These are phyloP conservation scores for Euschistus heros DNA, from an alignment of 1,140 invertebrate species.

Conservation along the genomic window DNA sequence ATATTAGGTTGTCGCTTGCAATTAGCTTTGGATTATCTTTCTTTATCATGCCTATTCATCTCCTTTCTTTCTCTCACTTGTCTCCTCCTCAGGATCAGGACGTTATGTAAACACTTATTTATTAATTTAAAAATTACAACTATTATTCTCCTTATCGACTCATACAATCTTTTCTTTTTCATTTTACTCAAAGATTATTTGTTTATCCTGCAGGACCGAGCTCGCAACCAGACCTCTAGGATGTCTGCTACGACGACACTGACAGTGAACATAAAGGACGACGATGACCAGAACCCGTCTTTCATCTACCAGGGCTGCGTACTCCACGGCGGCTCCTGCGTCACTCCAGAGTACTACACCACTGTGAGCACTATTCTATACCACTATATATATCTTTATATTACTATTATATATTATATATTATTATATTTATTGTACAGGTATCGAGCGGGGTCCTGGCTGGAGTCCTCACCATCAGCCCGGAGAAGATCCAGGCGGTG, in stretches of 20 bases:
- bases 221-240: slow-evolving; percentile 57
- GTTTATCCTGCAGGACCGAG: slow-evolving; percentile 58
- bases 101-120: no score
- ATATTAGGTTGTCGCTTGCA: no score
- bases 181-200: slow-evolving; percentile 10
- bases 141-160: no score
- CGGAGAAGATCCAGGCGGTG: slow-evolving; percentile 77
- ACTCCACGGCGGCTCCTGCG: slow-evolving; percentile 62
- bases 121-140: no score
- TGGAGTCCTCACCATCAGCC: slow-evolving; percentile 68
- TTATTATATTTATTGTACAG: no score
- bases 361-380: slow-evolving; percentile 40
- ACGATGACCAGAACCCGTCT: slow-evolving; percentile 79
- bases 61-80: no score
- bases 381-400: no score
- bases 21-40: no score
- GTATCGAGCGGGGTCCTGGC: slow-evolving; percentile 69
- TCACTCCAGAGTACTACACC: slow-evolving; percentile 69
- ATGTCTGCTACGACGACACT: slow-evolving; percentile 72
- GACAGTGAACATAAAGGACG: slow-evolving; percentile 74
- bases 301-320: slow-evolving; percentile 76
- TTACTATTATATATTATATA: no score
- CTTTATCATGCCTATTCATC: no score
- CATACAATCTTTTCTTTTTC: no score
- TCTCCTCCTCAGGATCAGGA: no score